Base-by-base conservation (phyloP, 2,797 vertebrate genomes). In the Percopsis omiscomaycus region DNA sequence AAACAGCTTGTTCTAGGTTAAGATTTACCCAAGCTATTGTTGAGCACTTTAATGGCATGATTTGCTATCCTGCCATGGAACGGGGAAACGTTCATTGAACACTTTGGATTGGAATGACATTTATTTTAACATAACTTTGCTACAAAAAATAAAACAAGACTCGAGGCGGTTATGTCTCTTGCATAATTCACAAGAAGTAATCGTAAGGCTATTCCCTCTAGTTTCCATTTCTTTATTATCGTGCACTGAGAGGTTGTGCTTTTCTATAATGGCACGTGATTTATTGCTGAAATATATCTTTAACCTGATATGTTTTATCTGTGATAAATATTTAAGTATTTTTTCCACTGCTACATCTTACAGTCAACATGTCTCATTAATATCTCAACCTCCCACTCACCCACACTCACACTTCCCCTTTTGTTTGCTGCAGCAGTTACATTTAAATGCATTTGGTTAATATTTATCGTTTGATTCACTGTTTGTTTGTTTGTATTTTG, bases 181-280 rank as follows among this genome's bases (percentile, higher is more conserved):
- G 64, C 5, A 61, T 75, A 66, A 70, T 2, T 59, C 55, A 67
- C 53, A 68, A 74, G 76, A 78, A 62, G 63, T 68, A 82, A 78
- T 78, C 71, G 75, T 72, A 29, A 22, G 59, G 9, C 32, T 37
- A 6, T 37, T 8, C 32, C 32, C 32, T 37, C 32, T 37, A 37
- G 9, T 37, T 37, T 37, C 32, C 32, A 37, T 53, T 65, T 72
- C 80, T 80, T 77, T 81, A 79, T 74, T 68, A 56, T 70, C 0
- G 0, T 3, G 50, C 61, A 61, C 52, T 16, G 55, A 6, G 58
- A 66, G 78, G 69, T 79, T 79, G 71, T 81, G 64, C 22, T 2
- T 8, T 42, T 62, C 69, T 46, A 37, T 77, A 59, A 45, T 56
- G 52, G 1, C 42, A 6, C 61, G 55, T 42, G 50, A 55, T 78